These are phyloP conservation scores for Bufotes viridis DNA, from an alignment of 2,797 vertebrate genomes.

Conservation along the genomic window DNA sequence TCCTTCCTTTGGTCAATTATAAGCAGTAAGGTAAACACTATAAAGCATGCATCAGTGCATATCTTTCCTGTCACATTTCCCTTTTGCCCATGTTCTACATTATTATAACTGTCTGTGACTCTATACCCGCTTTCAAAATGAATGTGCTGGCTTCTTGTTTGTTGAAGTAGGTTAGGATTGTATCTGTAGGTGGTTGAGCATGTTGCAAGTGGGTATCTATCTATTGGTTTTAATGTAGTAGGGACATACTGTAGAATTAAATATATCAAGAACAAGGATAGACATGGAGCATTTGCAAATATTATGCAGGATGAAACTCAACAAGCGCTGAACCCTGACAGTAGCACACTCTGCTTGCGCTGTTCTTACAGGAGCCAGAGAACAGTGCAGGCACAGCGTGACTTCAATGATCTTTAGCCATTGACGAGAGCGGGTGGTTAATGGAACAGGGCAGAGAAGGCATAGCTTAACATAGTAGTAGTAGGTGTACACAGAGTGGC, in stretches of 20 bases:
- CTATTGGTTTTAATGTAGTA: not conserved
- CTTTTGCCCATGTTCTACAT: not conserved
- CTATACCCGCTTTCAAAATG: not conserved
- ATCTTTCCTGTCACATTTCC: not conserved
- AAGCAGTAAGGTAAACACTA: conserved; percentile 2
- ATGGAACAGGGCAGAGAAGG: too few species aligned
- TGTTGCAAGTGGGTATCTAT: not conserved
- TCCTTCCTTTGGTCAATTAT: conserved; percentile 1
- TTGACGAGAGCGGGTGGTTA: too few species aligned
- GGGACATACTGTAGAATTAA: not conserved
- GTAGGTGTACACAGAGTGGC: too few species aligned
- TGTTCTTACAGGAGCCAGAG: too few species aligned
- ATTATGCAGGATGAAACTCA: not conserved
- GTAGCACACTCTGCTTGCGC: too few species aligned
- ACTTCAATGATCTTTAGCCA: too few species aligned
- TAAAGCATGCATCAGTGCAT: not conserved
- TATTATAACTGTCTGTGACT: not conserved
- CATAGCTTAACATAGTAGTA: too few species aligned
- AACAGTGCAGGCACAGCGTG: too few species aligned
- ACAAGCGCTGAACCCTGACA: too few species aligned
- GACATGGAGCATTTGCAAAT: not conserved
- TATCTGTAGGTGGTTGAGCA: not conserved
- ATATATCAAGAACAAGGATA: not conserved
- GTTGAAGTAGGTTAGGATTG: not conserved
- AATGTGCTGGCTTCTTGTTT: not conserved